Evolutionary conservation across 2,113 vertebrate species (phyloP).

Genomic region (Cyrtonyx montezumae): DNA sequence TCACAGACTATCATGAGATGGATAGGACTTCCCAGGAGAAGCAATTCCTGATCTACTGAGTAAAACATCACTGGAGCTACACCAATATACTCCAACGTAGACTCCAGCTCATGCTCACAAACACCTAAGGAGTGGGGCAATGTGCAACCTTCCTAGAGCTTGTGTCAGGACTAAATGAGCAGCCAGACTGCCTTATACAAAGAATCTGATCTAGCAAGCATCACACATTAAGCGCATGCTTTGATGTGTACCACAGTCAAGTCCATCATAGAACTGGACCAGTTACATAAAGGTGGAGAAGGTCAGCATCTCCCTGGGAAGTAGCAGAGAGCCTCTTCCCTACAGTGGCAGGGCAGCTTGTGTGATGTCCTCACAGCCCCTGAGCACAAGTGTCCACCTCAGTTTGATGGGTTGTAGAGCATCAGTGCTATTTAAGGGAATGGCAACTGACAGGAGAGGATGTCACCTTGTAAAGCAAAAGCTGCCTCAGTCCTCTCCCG

Average conservation of each 20-base stretch:
- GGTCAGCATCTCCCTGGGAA: background rate
- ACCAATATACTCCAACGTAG: rapidly evolving
- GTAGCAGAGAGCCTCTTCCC: background rate
- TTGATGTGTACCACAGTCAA: background rate
- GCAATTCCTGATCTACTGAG: background rate
- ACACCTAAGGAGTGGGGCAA: background rate
- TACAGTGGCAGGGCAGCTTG: background rate
- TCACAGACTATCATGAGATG: background rate
- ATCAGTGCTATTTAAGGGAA: background rate
- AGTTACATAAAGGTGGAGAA: background rate
- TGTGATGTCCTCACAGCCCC: background rate
- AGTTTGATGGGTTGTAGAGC: background rate
- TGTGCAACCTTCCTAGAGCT: background rate
- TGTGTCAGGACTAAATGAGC: background rate
- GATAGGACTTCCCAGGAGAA: background rate
- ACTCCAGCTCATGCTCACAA: background rate
- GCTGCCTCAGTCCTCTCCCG: background rate
- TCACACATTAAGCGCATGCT: rapidly evolving
- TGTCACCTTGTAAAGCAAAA: background rate
- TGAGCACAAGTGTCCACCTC: background rate
- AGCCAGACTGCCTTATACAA: background rate
- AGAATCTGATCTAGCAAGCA: background rate
- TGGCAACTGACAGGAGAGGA: background rate
- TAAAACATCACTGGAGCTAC: background rate
- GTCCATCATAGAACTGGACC: background rate